These are phyloP conservation scores for Tenualosa thibaudeaui DNA, from an alignment of 2,797 vertebrate genomes.

Conservation along the genomic window DNA sequence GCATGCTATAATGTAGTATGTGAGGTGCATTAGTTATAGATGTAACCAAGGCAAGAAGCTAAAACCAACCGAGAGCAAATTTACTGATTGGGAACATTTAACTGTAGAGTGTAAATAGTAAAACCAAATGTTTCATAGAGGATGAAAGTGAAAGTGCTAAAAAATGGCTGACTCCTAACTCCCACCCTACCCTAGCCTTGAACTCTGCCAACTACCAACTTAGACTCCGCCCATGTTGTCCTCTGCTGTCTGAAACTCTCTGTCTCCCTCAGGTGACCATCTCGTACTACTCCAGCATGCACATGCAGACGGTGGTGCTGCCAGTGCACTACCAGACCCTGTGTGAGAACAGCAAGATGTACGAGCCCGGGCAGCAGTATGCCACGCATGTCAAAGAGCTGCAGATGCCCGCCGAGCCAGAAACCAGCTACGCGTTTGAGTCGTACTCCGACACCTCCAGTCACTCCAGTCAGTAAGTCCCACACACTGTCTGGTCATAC, in stretches of 20 bases:
- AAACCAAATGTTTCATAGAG: no score
- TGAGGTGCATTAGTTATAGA: no score
- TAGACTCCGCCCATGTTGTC: no score
- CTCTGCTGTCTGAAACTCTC: background rate
- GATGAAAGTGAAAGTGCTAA: no score
- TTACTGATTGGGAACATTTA: no score
- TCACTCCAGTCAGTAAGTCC: conserved; percentile 68
- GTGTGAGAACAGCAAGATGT: conserved; percentile 96
- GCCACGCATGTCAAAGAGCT: conserved; percentile 86
- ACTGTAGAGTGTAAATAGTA: no score
- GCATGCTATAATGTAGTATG: no score
- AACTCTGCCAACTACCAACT: no score
- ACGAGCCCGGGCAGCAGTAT: conserved; percentile 93
- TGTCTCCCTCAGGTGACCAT: conserved; percentile 82
- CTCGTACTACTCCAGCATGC: conserved; percentile 96
- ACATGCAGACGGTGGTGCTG: conserved; percentile 89
- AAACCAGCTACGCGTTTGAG: conserved; percentile 83
- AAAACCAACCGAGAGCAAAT: no score
- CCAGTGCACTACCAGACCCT: conserved; percentile 95
- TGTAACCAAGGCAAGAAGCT: no score
- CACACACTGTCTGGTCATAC: background rate
- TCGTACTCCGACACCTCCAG: conserved; percentile 73
- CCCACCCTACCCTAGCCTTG: no score
- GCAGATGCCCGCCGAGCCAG: conserved; percentile 83
- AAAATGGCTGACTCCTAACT: no score